These are phyloP conservation scores for Nerophis lumbriciformis DNA, from an alignment of 2,113 vertebrate species.

Conservation along the genomic window DNA sequence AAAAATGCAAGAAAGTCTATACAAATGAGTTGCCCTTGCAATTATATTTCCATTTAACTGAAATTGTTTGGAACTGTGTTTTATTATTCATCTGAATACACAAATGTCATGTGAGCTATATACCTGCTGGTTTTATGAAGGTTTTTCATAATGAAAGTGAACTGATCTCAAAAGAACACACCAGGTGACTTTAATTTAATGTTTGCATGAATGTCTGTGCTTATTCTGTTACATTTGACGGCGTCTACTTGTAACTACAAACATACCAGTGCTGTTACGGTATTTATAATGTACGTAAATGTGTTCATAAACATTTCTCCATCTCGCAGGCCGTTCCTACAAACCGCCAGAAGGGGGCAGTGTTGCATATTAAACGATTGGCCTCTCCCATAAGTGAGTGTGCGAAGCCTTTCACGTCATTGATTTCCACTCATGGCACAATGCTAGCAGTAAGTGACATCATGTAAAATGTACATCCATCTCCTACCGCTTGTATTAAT, in stretches of 20 bases:
- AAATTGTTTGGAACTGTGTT: slow-evolving; percentile 11
- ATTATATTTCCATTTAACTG: slow-evolving; percentile 4
- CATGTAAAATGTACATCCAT: too few relatives aligned
- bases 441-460: too few relatives aligned
- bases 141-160: slow-evolving; percentile 48
- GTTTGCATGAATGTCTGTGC: background rate
- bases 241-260: too few relatives aligned
- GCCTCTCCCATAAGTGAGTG: slow-evolving; percentile 27
- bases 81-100: slow-evolving; percentile 2
- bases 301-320: background rate
- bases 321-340: background rate
- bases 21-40: background rate
- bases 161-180: slow-evolving; percentile 44
- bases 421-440: too few relatives aligned
- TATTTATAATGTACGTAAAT: too few relatives aligned
- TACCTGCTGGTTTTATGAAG: background rate
- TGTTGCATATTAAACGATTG: slow-evolving; percentile 16
- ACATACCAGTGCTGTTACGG: too few relatives aligned
- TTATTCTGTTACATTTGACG: background rate
- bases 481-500: too few relatives aligned
- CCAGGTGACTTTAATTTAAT: slow-evolving; percentile 1
- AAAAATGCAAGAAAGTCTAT: background rate
- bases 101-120: background rate
- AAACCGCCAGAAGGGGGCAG: slow-evolving; percentile 37
- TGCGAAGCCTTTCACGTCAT: background rate